These are phyloP conservation scores for Liodrosophila aerea DNA, from an alignment of 2,888 invertebrate species.

Conservation along the genomic window DNA sequence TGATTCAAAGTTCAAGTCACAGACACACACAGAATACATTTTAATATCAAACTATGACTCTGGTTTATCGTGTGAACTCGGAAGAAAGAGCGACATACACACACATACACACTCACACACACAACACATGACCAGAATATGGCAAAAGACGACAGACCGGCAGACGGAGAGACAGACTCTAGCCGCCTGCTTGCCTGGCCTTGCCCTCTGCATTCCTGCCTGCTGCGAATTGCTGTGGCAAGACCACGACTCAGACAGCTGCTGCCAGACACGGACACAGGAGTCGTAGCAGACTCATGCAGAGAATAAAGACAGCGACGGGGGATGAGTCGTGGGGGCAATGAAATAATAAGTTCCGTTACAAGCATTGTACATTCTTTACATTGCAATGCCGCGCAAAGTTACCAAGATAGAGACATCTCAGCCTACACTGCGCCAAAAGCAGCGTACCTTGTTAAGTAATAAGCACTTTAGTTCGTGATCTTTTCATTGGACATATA, in stretches of 20 bases:
- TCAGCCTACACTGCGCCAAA: slow-evolving; percentile 5
- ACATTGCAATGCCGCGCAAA: slow-evolving; percentile 35
- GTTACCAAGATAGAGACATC: slow-evolving; percentile 36
- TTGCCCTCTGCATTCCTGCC: slow-evolving; percentile 13
- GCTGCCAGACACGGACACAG: slow-evolving; percentile 27
- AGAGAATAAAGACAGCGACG: background rate
- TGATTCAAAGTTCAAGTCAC: slow-evolving; percentile 19
- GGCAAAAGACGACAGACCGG: slow-evolving; percentile 32
- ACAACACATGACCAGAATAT: slow-evolving; percentile 50
- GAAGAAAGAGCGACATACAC: background rate
- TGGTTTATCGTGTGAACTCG: background rate
- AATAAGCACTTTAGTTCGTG: too few relatives aligned
- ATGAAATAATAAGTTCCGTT: slow-evolving; percentile 68
- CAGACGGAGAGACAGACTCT: slow-evolving; percentile 10
- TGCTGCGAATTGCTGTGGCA: slow-evolving; percentile 33
- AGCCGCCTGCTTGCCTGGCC: slow-evolving; percentile 10
- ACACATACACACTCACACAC: background rate
- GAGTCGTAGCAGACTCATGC: background rate
- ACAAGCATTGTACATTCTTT: slow-evolving; percentile 60
- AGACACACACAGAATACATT: slow-evolving; percentile 15
- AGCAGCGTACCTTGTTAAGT: too few relatives aligned
- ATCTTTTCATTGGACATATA: too few relatives aligned
- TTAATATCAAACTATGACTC: slow-evolving; percentile 19
- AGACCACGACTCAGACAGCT: slow-evolving; percentile 32
- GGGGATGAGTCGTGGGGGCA: slow-evolving; percentile 5